A percentile compares a stretch with the other conserved stretches of the same genome.
Conservation (phyloP, 2,888 invertebrate species). For the Leptinotarsa peninsularis region DNA sequence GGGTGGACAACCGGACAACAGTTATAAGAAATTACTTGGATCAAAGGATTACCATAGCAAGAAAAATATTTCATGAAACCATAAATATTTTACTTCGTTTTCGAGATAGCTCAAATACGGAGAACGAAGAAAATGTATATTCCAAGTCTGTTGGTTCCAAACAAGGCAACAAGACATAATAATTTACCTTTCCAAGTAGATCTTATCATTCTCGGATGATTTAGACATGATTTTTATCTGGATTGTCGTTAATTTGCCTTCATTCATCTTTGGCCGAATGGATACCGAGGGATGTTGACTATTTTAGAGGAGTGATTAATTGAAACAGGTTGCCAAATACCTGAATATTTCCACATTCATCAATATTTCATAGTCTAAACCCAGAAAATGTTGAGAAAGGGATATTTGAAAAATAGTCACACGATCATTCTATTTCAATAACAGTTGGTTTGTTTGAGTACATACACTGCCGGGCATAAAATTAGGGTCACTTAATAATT, state of each 20-base stretch:
- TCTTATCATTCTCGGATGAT: constrained; percentile 37
- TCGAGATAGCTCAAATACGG: background rate
- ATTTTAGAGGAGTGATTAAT: no score
- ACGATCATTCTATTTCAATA: no score
- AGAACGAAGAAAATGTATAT: constrained; percentile 4
- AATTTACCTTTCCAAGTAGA: constrained; percentile 39
- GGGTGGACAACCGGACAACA: no score
- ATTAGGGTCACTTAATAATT: no score
- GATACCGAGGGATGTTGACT: constrained; percentile 27
- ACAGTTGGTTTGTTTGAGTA: no score
- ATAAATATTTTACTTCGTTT: background rate
- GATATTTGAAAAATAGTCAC: no score
- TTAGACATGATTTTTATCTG: constrained; percentile 32
- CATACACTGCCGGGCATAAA: no score
- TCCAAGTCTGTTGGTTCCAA: constrained; percentile 26
- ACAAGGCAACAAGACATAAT: constrained; percentile 35
- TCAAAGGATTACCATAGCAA: background rate
- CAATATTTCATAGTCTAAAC: no score
- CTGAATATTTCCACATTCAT: no score
- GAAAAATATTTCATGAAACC: constrained; percentile 2
- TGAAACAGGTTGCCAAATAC: no score
- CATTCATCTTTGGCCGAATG: constrained; percentile 43
- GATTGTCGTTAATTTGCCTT: constrained; percentile 35
- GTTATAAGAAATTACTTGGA: background rate
- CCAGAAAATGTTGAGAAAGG: no score